phyloP scores from a whole-genome alignment of 1,140 invertebrate species.

The Chionoecetes opilio region DNA sequence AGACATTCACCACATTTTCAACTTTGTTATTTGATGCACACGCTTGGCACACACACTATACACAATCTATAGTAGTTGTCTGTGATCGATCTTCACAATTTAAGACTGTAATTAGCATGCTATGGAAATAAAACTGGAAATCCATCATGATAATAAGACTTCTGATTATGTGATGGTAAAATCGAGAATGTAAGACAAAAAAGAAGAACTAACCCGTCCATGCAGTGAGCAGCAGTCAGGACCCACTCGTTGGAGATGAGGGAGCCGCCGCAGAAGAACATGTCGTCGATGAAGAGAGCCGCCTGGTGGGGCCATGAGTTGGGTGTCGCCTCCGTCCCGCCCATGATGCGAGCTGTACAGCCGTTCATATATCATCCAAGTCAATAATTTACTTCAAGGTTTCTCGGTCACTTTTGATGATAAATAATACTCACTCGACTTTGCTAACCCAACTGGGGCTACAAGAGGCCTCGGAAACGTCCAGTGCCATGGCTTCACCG shows the following conservation, averaged over 20 bases:
- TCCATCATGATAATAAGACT: background rate
- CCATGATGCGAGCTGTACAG: constrained; percentile 17
- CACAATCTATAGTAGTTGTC: too few relatives aligned
- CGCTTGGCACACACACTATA: too few relatives aligned
- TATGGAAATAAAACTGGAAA: too few relatives aligned
- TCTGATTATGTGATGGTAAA: too few relatives aligned
- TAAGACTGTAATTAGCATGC: too few relatives aligned
- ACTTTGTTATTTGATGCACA: too few relatives aligned
- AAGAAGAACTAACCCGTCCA: background rate
- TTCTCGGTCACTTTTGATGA: background rate
- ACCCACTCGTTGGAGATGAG: constrained; percentile 42
- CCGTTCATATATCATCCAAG: too few relatives aligned
- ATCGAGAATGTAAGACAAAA: too few relatives aligned
- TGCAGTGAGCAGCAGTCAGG: constrained; percentile 38
- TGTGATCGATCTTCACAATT: too few relatives aligned
- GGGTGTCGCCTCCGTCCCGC: background rate
- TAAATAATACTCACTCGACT: background rate
- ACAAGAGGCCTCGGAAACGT: constrained; percentile 30
- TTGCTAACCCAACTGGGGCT: background rate
- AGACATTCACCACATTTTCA: too few relatives aligned
- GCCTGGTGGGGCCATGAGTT: constrained; percentile 14
- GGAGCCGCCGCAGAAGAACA: constrained; percentile 34
- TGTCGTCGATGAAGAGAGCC: constrained; percentile 32
- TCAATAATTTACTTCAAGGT: background rate
- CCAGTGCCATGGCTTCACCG: background rate